phyloP scores from a whole-genome alignment of 2,113 vertebrate species.

The Microcebus lehilahytsara region DNA sequence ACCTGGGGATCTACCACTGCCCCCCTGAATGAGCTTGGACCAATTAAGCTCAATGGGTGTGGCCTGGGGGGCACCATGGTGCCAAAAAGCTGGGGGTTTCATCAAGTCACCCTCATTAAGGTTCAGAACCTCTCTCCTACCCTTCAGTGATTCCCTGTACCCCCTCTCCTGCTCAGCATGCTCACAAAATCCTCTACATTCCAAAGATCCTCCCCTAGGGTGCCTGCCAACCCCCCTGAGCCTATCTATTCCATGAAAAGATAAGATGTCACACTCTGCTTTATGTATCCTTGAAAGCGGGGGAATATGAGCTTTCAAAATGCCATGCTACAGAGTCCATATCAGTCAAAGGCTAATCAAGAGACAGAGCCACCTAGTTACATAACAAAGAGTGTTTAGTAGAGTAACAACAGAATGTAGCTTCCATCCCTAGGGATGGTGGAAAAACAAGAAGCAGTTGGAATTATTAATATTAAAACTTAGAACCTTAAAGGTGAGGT shows the following conservation, averaged over 20 bases:
- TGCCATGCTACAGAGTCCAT: constrained; percentile 82
- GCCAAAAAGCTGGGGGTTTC: constrained; percentile 19
- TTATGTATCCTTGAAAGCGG: neutral
- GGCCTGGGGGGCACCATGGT: neutral
- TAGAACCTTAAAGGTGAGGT: neutral
- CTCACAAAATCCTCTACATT: neutral
- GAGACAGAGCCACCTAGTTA: neutral
- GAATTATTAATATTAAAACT: constrained; percentile 15
- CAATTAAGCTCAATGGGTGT: constrained; percentile 33
- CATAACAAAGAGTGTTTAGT: neutral
- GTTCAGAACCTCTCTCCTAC: constrained; percentile 61
- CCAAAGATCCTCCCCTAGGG: neutral
- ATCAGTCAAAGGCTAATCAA: neutral
- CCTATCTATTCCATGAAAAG: neutral
- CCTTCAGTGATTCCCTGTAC: constrained; percentile 17
- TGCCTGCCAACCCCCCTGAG: neutral
- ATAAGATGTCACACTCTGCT: neutral
- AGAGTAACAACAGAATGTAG: neutral
- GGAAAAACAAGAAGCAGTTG: neutral
- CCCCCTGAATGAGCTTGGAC: neutral
- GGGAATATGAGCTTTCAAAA: constrained; percentile 87
- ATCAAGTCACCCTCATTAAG: constrained; percentile 34
- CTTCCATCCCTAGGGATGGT: neutral
- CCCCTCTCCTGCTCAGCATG: neutral
- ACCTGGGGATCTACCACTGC: neutral